phyloP scores from a whole-genome alignment of 2,797 vertebrate genomes.

The Echeneis naucrates region DNA sequence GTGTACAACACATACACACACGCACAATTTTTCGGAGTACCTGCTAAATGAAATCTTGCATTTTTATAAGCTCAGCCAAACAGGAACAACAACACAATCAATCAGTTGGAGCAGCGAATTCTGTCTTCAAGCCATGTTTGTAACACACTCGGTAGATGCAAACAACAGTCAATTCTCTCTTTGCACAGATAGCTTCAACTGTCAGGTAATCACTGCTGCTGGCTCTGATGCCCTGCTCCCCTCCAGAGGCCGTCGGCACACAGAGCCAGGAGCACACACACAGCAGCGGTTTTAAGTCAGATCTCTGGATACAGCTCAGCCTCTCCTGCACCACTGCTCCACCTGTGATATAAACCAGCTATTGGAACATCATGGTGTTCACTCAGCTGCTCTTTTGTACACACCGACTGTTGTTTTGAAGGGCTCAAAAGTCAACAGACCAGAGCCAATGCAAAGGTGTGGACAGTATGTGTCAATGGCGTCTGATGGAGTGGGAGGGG shows the following conservation, averaged over 20 bases:
- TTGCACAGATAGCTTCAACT: conserved; percentile 36
- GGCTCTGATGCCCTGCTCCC: conserved; percentile 19
- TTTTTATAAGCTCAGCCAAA: conserved; percentile 72
- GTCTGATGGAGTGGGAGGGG: neutral
- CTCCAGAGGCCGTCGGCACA: conserved; percentile 24
- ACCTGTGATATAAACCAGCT: conserved; percentile 31
- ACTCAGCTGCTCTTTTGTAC: neutral
- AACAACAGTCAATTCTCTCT: conserved; percentile 26
- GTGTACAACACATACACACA: conserved; percentile 4
- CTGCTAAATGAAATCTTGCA: conserved; percentile 67
- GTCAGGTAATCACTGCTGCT: conserved; percentile 42
- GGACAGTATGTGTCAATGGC: conserved; percentile 26
- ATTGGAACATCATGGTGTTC: conserved; percentile 2
- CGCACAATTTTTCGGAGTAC: conserved; percentile 43
- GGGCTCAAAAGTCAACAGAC: neutral
- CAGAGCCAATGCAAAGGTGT: conserved; percentile 16
- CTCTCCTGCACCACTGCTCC: conserved; percentile 3
- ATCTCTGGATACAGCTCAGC: conserved; percentile 31
- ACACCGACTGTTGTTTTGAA: neutral
- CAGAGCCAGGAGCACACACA: conserved; percentile 28
- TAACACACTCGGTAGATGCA: conserved; percentile 45
- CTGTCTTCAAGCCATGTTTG: conserved; percentile 43
- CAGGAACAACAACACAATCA: conserved; percentile 60
- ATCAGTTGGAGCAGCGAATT: conserved; percentile 54
- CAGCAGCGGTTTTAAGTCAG: conserved; percentile 26